Conservation (phyloP, 2,113 vertebrate genomes). For the Channa argus region DNA sequence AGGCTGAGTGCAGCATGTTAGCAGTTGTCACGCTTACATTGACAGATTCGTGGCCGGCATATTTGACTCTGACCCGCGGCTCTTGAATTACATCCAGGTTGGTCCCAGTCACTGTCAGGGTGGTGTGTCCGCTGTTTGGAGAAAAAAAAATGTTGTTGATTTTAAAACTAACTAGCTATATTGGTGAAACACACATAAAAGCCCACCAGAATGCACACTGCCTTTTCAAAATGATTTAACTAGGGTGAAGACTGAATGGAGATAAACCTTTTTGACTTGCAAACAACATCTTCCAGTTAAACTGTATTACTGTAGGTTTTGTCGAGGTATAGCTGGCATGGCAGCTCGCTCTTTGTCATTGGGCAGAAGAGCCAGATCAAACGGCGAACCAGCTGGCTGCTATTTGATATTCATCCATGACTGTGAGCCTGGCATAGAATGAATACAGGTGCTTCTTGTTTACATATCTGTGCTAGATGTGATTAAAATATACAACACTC, state of each 20-base stretch:
- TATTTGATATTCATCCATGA: constrained; percentile 74
- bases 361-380: constrained; percentile 74
- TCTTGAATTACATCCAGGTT: constrained; percentile 95
- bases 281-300: constrained; percentile 40
- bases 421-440: constrained; percentile 60
- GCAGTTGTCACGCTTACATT: constrained; percentile 83
- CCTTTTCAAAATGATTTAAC: constrained; percentile 33
- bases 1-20: neutral
- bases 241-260: constrained; percentile 13
- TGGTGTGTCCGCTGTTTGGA: constrained; percentile 89
- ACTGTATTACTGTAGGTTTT: constrained; percentile 49
- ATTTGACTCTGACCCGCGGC: constrained; percentile 92
- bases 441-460: constrained; percentile 77
- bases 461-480: constrained; percentile 67
- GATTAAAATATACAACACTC: constrained; percentile 66
- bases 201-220: neutral
- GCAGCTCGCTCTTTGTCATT: constrained; percentile 70
- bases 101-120: constrained; percentile 91
- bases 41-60: constrained; percentile 91
- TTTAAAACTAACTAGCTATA: neutral
- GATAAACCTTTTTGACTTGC: constrained; percentile 32
- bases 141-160: constrained; percentile 8
- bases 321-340: constrained; percentile 41
- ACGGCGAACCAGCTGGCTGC: constrained; percentile 76
- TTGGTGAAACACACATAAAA: neutral